Conservation (phyloP, 2,797 vertebrate species). For the Lemur catta region DNA sequence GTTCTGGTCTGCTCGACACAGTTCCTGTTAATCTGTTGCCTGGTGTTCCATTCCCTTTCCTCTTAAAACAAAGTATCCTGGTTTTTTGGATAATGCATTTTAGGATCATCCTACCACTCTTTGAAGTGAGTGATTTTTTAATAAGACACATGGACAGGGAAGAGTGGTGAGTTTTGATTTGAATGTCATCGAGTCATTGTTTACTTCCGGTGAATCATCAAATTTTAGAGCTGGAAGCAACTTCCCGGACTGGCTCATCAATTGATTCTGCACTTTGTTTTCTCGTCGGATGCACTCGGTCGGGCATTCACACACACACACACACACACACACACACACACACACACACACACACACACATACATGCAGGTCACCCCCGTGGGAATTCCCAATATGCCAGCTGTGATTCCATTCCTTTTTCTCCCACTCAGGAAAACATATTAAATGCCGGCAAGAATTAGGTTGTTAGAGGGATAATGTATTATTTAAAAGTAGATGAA, state of each 20-base stretch:
- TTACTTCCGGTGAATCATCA: neutral
- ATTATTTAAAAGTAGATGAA: slow-evolving; percentile 46
- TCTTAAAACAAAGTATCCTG: neutral
- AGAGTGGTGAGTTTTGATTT: neutral
- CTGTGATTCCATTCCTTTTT: neutral
- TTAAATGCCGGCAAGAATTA: neutral
- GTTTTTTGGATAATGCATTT: neutral
- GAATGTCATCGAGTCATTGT: neutral
- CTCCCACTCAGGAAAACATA: neutral
- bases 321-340: too few relatives aligned
- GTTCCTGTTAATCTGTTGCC: neutral
- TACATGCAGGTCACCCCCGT: neutral
- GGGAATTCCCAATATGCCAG: neutral
- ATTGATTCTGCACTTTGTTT: neutral
- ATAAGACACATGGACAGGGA: neutral
- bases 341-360: too few relatives aligned
- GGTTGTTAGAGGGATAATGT: slow-evolving; percentile 51
- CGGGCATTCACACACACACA: neutral
- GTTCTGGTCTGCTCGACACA: neutral
- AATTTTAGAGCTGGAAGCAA: neutral
- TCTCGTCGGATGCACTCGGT: neutral
- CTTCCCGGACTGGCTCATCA: neutral
- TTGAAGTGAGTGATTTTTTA: neutral
- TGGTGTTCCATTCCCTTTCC: neutral
- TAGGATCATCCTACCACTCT: neutral